Conservation (phyloP, 2,888 invertebrate genomes). For the Ophion ventricosus region DNA sequence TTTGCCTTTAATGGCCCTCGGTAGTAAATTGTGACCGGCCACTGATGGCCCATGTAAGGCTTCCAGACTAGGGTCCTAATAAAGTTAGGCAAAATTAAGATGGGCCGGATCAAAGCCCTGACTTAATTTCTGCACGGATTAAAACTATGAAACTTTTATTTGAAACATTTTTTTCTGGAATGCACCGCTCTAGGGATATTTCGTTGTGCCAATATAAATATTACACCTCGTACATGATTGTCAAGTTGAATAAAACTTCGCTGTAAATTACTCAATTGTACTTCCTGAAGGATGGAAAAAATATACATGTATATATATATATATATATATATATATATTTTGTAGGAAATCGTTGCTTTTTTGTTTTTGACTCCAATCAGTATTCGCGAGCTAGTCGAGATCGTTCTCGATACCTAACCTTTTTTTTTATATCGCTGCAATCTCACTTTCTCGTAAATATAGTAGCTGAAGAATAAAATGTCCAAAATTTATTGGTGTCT, state of each 20-base stretch:
- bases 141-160: background rate
- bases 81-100: no score
- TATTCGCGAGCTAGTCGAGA: conserved; percentile 17
- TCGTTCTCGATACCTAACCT: conserved; percentile 27
- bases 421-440: conserved; percentile 26
- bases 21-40: no score
- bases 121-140: no score
- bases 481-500: conserved; percentile 15
- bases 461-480: background rate
- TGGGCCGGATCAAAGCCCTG: no score
- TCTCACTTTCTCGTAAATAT: background rate
- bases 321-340: conserved; percentile 47
- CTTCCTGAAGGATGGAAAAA: conserved; percentile 13
- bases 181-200: background rate
- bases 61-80: no score
- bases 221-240: background rate
- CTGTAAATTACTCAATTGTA: conserved; percentile 17
- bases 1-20: no score
- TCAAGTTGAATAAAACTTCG: conserved; percentile 1
- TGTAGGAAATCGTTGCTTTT: conserved; percentile 43
- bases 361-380: conserved; percentile 36
- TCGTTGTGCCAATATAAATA: background rate
- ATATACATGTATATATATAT: conserved; percentile 3
- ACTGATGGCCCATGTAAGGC: no score
- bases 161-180: background rate